Base-by-base conservation (phyloP, 2,113 vertebrate species). In the Desmodus rotundus region DNA sequence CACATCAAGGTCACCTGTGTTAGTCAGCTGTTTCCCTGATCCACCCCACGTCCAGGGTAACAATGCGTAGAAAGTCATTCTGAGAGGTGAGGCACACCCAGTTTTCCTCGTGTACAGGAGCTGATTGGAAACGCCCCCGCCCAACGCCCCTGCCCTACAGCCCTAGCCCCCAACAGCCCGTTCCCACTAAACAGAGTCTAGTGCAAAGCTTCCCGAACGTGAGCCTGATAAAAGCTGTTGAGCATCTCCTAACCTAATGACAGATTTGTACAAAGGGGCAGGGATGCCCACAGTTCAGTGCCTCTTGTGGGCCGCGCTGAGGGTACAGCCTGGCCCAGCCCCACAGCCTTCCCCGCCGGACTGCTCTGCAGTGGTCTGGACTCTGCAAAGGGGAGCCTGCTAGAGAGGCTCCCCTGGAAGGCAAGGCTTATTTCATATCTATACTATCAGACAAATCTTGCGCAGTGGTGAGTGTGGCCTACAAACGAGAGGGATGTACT, bases 231-330 rank as follows among this genome's bases (percentile, higher is more conserved):
- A 89, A 76, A 45, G 33, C 50, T 38, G 28, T 56, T 31, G 3
- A 9, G 8, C 4, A 38, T 45, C 38, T 67, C 70, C 45, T 84
- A 33, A 61, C 24, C 31, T n/a, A 26, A 63, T 1, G 22, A 47
- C 1, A 0, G 45, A 36, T 77, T 36, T 65, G 19, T 28, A n/a
- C n/a, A 58, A 45, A 70, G 84, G 45, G 81, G 63, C 54, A 8
- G 11, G 77, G 0, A 0, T 9, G 65, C 4, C 50, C 38, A 16
- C 10, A 26, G 63, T 24, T 67, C n/a, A 28, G 11, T 0, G n/a
- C n/a, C 43, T 54, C 54, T 54, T 2, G 38, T 1, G 7, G 38
- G 81, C 20, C 16, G 0, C 10, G 73, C 73, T 47, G 26, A 10
- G 28, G 43, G 73, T 76, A 31, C 1, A 28, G 70, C 38, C 38